Evolutionary conservation across 1,140 invertebrate species (phyloP).

Genomic region (Brachionus rotundiformis): DNA sequence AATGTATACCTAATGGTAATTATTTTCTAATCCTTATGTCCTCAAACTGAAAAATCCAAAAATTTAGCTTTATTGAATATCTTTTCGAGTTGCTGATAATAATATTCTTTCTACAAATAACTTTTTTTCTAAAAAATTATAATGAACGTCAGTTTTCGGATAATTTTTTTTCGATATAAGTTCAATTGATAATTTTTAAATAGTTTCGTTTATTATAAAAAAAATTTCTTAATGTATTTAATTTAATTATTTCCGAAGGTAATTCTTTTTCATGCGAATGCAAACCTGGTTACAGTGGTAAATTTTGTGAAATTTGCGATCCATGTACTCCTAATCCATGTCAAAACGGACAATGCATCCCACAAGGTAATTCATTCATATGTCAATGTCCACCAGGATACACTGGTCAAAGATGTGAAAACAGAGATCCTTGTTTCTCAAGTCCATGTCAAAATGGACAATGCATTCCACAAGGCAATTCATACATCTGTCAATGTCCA

Average conservation of each 20-base stretch:
- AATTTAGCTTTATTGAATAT: too few relatives aligned
- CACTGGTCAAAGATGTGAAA: conserved; percentile 6
- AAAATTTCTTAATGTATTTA: too few relatives aligned
- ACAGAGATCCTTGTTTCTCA: conserved; percentile 15
- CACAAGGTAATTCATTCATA: neutral
- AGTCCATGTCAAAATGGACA: conserved; percentile 39
- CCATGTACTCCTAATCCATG: conserved; percentile 34
- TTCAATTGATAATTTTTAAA: too few relatives aligned
- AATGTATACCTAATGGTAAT: conserved; percentile 54
- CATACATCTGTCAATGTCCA: conserved; percentile 39
- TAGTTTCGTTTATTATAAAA: too few relatives aligned
- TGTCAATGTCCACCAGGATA: conserved; percentile 55
- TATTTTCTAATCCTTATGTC: too few relatives aligned
- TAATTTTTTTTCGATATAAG: too few relatives aligned
- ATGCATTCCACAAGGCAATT: neutral
- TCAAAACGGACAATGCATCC: conserved; percentile 52
- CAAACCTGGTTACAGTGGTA: conserved; percentile 55
- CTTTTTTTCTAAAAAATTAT: too few relatives aligned
- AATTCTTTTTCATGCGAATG: conserved; percentile 57
- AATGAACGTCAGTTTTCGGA: too few relatives aligned
- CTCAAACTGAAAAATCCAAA: too few relatives aligned
- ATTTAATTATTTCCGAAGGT: conserved; percentile 54
- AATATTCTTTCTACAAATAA: too few relatives aligned
- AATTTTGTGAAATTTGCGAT: conserved; percentile 54
- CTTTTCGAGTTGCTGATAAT: too few relatives aligned